Evolutionary conservation across 2,888 invertebrate species (phyloP).

Genomic region (Harpagoxenus sublaevis): DNA sequence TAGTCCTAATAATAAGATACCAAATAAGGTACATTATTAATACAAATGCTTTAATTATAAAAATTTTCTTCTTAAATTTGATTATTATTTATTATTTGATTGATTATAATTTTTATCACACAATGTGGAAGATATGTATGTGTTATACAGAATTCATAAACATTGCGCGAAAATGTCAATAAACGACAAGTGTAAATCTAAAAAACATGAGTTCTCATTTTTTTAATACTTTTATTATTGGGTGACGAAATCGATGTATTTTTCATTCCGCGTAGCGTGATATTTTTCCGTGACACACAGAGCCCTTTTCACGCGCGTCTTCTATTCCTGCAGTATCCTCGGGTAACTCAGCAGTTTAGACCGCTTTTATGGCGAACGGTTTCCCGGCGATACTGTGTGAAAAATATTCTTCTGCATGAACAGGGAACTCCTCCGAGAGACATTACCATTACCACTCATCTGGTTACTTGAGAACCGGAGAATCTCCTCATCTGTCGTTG

Average conservation of each 20-base stretch:
- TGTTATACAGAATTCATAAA: not conserved
- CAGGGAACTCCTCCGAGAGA: conserved; percentile 50
- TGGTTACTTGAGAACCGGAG: conserved; percentile 52
- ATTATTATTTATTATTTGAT: not conserved
- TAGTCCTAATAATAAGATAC: not conserved
- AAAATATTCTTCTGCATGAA: conserved; percentile 58
- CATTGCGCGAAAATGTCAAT: not conserved
- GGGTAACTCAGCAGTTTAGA: conserved; percentile 55
- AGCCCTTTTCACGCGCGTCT: conserved; percentile 22
- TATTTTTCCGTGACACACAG: conserved; percentile 25
- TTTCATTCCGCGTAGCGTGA: conserved; percentile 16
- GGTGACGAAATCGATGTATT: conserved; percentile 29
- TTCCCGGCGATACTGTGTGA: conserved; percentile 54
- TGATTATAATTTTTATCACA: conserved; percentile 3
- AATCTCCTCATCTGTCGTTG: conserved; percentile 57
- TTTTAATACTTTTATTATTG: not conserved
- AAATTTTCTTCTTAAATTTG: not conserved
- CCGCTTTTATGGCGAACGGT: conserved; percentile 56
- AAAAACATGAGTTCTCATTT: not conserved
- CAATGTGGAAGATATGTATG: no score
- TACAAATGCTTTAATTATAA: not conserved
- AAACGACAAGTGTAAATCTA: not conserved
- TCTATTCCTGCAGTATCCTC: conserved; percentile 40
- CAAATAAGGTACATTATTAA: not conserved
- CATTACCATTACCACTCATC: conserved; percentile 61